phyloP scores from a whole-genome alignment of 2,888 invertebrate species.

The Ryuthela nishihirai region DNA sequence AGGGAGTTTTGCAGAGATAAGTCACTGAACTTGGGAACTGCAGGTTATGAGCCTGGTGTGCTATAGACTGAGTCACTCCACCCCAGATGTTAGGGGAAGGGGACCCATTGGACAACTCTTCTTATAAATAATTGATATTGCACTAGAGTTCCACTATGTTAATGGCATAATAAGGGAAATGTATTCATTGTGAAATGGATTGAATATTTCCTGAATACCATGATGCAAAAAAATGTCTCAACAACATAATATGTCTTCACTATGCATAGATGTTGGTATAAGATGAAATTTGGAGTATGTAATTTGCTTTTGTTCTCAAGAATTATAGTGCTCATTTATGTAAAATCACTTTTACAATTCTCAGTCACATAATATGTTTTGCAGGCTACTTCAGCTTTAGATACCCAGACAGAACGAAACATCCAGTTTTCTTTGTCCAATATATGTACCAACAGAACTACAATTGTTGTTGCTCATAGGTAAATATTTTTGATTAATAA shows the following conservation, averaged over 20 bases:
- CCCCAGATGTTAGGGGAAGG: too few relatives aligned
- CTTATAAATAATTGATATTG: too few relatives aligned
- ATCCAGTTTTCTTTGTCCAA: constrained; percentile 73
- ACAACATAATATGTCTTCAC: neutral
- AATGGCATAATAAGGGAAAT: too few relatives aligned
- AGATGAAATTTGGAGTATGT: neutral
- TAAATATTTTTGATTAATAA: constrained; percentile 1
- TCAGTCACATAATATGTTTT: too few relatives aligned
- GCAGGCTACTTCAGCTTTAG: constrained; percentile 78
- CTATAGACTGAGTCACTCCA: too few relatives aligned
- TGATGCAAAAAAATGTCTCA: neutral
- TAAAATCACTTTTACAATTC: neutral
- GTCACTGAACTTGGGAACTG: too few relatives aligned
- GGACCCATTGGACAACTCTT: too few relatives aligned
- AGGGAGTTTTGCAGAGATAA: too few relatives aligned
- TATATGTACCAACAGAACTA: constrained; percentile 81
- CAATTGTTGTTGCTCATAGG: constrained; percentile 87
- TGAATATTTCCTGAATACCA: too few relatives aligned
- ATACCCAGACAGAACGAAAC: constrained; percentile 90
- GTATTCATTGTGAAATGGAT: too few relatives aligned
- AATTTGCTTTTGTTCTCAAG: neutral
- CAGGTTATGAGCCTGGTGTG: too few relatives aligned
- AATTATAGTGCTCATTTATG: neutral
- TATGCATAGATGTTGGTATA: neutral
- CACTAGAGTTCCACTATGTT: too few relatives aligned